phyloP scores from a whole-genome alignment of 2,797 vertebrate genomes.

The Aplochiton taeniatus region DNA sequence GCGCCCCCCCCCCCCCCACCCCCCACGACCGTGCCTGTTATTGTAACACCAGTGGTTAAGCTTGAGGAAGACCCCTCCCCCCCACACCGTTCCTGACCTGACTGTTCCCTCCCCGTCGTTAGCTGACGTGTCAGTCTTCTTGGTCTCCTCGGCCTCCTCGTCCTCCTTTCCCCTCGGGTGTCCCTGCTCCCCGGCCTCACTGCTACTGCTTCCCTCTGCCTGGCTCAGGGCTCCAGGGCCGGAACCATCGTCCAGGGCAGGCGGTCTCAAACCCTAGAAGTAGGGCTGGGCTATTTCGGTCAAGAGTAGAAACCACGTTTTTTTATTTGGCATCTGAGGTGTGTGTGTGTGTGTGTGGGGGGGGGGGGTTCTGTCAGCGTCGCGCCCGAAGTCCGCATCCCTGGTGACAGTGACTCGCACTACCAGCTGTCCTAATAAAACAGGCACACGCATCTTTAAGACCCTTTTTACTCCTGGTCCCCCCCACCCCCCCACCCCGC shows the following conservation, averaged over 20 bases:
- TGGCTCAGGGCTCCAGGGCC: neutral
- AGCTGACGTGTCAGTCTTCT: neutral
- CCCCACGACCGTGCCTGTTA: neutral
- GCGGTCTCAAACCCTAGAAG: neutral
- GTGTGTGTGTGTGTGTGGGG: neutral
- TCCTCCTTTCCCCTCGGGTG: neutral
- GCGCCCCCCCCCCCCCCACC: neutral
- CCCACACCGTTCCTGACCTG: too few relatives aligned
- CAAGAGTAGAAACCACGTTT: neutral
- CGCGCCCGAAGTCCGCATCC: neutral
- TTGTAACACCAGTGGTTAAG: neutral
- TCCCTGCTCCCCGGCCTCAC: neutral
- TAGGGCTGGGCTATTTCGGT: neutral
- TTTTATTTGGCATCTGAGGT: neutral
- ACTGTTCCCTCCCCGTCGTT: too few relatives aligned
- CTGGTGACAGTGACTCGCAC: neutral
- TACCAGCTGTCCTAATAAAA: neutral
- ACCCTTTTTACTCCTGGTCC: conserved; percentile 15
- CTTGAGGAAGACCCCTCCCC: too few relatives aligned
- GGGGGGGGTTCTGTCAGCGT: neutral
- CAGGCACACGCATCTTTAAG: conserved; percentile 12
- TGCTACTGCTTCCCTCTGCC: neutral
- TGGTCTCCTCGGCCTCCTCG: neutral
- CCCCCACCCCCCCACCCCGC: neutral
- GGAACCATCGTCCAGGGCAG: too few relatives aligned